Conservation (phyloP, 92 coral and sea anemone species). For the Epizoanthus stellaris region DNA sequence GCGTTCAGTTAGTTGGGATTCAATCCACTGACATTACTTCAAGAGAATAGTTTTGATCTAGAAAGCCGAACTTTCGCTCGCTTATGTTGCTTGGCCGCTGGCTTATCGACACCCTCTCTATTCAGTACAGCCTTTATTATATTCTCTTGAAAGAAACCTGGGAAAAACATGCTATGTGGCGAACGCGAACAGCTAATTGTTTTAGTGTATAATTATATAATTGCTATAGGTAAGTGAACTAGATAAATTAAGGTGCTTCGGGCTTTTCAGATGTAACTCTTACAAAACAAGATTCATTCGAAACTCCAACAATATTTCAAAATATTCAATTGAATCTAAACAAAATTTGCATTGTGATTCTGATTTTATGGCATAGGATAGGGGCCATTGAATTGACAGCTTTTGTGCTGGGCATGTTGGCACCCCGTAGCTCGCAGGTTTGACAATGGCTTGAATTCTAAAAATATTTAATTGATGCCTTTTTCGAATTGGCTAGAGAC, state of each 20-base stretch:
- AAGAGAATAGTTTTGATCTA: too few relatives aligned
- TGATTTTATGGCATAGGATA: neutral
- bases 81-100: too few relatives aligned
- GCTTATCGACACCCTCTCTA: too few relatives aligned
- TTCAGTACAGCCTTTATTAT: too few relatives aligned
- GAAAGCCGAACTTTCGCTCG: too few relatives aligned
- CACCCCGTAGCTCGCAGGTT: constrained; percentile 34
- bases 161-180: too few relatives aligned
- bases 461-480: constrained; percentile 27
- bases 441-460: constrained; percentile 18
- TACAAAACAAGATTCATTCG: neutral
- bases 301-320: constrained; percentile 19
- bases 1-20: too few relatives aligned
- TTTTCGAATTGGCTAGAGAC: constrained; percentile 26
- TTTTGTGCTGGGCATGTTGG: constrained; percentile 7
- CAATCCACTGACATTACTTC: too few relatives aligned
- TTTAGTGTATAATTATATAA: too few relatives aligned
- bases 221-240: neutral
- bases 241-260: neutral
- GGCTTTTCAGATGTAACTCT: neutral
- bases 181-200: too few relatives aligned
- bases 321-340: constrained; percentile 12
- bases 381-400: constrained; percentile 11
- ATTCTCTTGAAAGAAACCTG: too few relatives aligned
- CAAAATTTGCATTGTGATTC: constrained; percentile 33